Evolutionary conservation across 1,140 invertebrate genomes (phyloP), one percentile per base, ranked within the genome.

Genomic region (Microplitis demolitor): DNA sequence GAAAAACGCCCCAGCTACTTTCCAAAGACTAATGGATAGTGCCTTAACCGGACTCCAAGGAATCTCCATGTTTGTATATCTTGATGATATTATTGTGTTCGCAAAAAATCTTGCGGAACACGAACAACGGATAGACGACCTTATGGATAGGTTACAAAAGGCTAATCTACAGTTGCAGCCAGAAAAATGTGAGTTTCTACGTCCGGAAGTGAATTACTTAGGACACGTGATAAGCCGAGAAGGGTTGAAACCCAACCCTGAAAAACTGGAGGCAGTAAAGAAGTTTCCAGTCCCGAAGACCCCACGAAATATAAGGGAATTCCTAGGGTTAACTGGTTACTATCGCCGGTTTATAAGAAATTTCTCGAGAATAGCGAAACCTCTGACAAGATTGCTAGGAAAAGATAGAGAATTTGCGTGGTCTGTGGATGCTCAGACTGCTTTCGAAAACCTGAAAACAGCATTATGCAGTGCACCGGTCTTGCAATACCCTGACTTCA

Each of bases 401-500:
- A 66, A 50, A 39, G 45, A 66, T 4, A 14, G 37, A 14, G 64
- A 50, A 51, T 53, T 66, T 39, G 31, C 3, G 13, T 66, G 64
- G 45, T 14, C 37, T n/a, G 39, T 4, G 5, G 31, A 39, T 3
- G 35, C 37, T 14, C 14, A 66, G 50, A 14, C 31, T 4, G 64
- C 64, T 51, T 50, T 66, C 14, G 31, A 66, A 5, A 31, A 35
- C 3, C 50, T 66, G 14, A 66, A 24, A 6, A 14, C 77, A 76
- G n/a, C 16, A 24, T 33, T 76, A n/a, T 69, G 37, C 4, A 61
- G 45, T 6, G 72, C 71, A 14, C 77, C 73, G 11, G 69, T 79
- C 24, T 63, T 78, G 9, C 51, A 76, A 77, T 79, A 75, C 63
- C 77, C 78, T 1, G 69, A 79, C 54, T 79, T 80, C 63, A n/a